These are phyloP conservation scores for Meteorus colon DNA, from an alignment of 2,888 invertebrate genomes.

Conservation along the genomic window DNA sequence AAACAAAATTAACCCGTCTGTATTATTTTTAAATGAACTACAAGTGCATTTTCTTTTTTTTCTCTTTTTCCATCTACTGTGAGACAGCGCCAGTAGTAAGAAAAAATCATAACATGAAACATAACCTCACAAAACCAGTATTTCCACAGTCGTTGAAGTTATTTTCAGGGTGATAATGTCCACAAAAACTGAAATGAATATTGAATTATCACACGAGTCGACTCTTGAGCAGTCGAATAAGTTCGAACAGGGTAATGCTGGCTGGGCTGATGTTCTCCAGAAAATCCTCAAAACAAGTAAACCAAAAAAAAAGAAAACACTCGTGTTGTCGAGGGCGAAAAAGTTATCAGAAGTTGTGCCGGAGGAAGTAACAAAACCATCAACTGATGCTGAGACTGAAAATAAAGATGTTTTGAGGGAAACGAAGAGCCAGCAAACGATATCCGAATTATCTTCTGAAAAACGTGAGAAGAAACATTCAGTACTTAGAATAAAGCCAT, in stretches of 20 bases:
- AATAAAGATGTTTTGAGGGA: slow-evolving; percentile 73
- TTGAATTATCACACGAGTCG: too few species aligned
- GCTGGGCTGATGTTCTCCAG: slow-evolving; percentile 88
- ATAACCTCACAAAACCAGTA: too few species aligned
- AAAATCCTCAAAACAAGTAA: slow-evolving; percentile 85
- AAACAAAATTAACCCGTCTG: too few species aligned
- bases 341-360: slow-evolving; percentile 78
- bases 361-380: slow-evolving; percentile 73
- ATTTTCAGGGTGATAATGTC: too few species aligned
- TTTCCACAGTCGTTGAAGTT: too few species aligned
- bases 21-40: too few species aligned
- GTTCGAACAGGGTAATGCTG: slow-evolving; percentile 74
- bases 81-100: too few species aligned
- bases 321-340: slow-evolving; percentile 87
- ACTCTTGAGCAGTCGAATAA: too few species aligned
- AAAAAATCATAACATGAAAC: too few species aligned
- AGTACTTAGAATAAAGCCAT: slow-evolving; percentile 84
- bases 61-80: too few species aligned
- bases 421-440: slow-evolving; percentile 65
- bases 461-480: slow-evolving; percentile 71
- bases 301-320: slow-evolving; percentile 83
- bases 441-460: slow-evolving; percentile 68
- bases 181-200: too few species aligned
- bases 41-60: too few species aligned
- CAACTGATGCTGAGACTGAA: slow-evolving; percentile 76